These are phyloP conservation scores for Leptinotarsa undecemlineata DNA, from an alignment of 1,140 invertebrate genomes.

Conservation along the genomic window DNA sequence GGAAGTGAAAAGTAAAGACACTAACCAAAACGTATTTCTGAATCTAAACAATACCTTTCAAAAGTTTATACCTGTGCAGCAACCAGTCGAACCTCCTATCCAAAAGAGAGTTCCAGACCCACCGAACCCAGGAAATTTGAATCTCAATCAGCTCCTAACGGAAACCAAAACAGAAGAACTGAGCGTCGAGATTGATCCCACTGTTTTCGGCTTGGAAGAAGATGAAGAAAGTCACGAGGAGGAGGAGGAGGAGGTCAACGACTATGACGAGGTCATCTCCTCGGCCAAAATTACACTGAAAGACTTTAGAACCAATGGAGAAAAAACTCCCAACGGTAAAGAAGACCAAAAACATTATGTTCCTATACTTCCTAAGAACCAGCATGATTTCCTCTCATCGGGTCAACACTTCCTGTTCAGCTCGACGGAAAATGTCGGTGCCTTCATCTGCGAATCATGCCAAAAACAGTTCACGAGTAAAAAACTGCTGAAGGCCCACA, in stretches of 20 bases:
- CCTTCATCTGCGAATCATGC: constrained; percentile 45
- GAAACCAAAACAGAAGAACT: constrained; percentile 50
- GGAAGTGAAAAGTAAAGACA: constrained; percentile 39
- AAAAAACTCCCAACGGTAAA: constrained; percentile 29
- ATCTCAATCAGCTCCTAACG: constrained; percentile 42
- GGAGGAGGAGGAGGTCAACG: constrained; percentile 40
- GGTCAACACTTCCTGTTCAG: constrained; percentile 46
- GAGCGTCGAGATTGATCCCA: constrained; percentile 51
- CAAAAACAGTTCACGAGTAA: constrained; percentile 39
- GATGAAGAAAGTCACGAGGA: constrained; percentile 35
- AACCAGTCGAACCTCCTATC: constrained; percentile 17
- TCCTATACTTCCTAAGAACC: constrained; percentile 48
- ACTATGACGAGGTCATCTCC: constrained; percentile 48
- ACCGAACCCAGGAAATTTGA: constrained; percentile 31
- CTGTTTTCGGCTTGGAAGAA: constrained; percentile 42
- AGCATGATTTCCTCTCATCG: constrained; percentile 43
- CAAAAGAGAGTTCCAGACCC: constrained; percentile 12
- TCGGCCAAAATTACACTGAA: constrained; percentile 41
- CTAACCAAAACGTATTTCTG: constrained; percentile 50
- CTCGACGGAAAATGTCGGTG: constrained; percentile 25
- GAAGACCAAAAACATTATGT: constrained; percentile 39
- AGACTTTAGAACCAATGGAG: constrained; percentile 35
- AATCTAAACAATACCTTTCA: constrained; percentile 49
- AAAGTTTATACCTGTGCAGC: constrained; percentile 43
- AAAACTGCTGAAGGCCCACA: constrained; percentile 42